Evolutionary conservation across 2,797 vertebrate species (phyloP), one percentile per base, ranked within the genome.

Genomic region (Sciurus vulgaris): DNA sequence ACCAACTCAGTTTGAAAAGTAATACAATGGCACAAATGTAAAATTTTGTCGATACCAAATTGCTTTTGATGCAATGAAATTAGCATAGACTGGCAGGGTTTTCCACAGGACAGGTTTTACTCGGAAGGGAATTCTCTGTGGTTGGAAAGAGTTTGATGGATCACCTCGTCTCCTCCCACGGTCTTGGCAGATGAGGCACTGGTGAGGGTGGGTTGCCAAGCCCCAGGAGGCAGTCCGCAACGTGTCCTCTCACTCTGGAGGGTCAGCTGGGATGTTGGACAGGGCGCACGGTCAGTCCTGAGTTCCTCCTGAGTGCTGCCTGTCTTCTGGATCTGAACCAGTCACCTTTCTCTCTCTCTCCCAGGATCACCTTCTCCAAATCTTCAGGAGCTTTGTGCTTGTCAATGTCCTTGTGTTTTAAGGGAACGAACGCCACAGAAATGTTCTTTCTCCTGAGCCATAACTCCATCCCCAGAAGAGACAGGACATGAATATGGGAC

Each of bases 111-210:
- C 22, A 1, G 3, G 9, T 67, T 94, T 91, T 69, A 92, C 28
- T 78, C 28, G 49, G 2, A 51, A 67, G 76, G 35, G 33, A 73
- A 74, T 22, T 94, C 30, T 78, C 72, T 14, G 7, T 49, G 91
- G 51, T 85, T 77, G 38, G 72, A 18, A 93, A 93, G 51, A 88
- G 24, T 69, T 87, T 51, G 49, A 87, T 63, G 84, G 56, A 94
- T 26, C 67, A 14, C 33, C 30, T 30, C 69, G 14, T 15, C 14
- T 81, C 18, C 17, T 49, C 12, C n/a, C 44, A 61, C 22, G 14
- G 7, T 79, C 24, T 65, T 93, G 22, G 26, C 18, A 82, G 93
- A 63, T 54, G 15, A 65, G 41, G 83, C 67, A 54, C 15, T 72
- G 15, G 22, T 47, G 38, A 35, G 54, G 30, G 93, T 49, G 83